Evolutionary conservation across 1,140 invertebrate species (phyloP).

Genomic region (Heliconius hewitsoni): DNA sequence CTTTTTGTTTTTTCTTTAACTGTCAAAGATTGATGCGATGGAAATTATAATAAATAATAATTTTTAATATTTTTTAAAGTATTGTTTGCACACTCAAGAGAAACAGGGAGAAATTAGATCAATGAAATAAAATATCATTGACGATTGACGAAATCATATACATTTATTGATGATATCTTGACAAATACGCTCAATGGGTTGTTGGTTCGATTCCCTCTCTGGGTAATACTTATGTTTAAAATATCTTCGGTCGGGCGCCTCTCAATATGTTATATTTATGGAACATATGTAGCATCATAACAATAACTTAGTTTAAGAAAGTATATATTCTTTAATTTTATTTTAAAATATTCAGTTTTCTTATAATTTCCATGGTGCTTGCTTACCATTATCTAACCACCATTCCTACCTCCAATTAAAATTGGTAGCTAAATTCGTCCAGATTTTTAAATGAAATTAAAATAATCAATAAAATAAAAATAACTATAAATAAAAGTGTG

Average conservation of each 20-base stretch:
- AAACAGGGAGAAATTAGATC: no score
- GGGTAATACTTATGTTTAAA: no score
- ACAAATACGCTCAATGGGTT: no score
- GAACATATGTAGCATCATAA: not conserved
- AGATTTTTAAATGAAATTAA: slow-evolving; percentile 33
- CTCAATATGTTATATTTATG: not conserved
- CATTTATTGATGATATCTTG: no score
- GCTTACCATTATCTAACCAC: not conserved
- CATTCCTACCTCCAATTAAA: slow-evolving; percentile 38
- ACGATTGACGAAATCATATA: no score
- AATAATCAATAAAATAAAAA: slow-evolving; percentile 6
- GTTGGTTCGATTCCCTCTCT: no score
- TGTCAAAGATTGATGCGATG: not conserved
- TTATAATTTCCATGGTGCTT: not conserved
- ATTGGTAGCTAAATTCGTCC: slow-evolving; percentile 72
- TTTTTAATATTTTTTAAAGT: no score
- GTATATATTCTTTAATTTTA: not conserved
- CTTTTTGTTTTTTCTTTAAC: not conserved
- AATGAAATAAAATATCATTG: no score
- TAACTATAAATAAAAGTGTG: not conserved
- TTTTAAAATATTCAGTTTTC: not conserved
- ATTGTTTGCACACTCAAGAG: no score
- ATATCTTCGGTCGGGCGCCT: not conserved
- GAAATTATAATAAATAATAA: not conserved
- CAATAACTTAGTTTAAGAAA: no score